phyloP scores from a whole-genome alignment of 1,140 invertebrate species.

The Drosophila biarmipes region DNA sequence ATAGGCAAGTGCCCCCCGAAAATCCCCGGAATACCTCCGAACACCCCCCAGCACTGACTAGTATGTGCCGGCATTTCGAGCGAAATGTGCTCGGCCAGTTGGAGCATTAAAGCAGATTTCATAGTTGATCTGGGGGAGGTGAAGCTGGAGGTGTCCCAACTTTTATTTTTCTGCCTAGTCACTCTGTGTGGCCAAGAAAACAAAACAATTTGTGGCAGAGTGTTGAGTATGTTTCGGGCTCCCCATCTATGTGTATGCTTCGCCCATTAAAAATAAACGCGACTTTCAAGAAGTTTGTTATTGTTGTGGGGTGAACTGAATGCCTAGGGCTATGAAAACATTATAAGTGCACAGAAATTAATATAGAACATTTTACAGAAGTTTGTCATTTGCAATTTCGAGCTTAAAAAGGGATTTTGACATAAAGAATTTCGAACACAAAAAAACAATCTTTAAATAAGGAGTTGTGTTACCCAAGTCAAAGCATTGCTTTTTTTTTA shows the following conservation, averaged over 20 bases:
- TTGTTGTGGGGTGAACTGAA: slow-evolving; percentile 41
- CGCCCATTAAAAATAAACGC: slow-evolving; percentile 55
- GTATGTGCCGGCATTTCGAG: slow-evolving; percentile 19
- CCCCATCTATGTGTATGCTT: background rate
- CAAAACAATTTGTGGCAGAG: slow-evolving; percentile 57
- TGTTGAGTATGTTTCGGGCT: background rate
- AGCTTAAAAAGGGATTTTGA: background rate
- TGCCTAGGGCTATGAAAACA: slow-evolving; percentile 12
- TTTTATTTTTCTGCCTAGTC: slow-evolving; percentile 38
- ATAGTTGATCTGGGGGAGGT: slow-evolving; percentile 5
- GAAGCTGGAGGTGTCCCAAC: slow-evolving; percentile 4
- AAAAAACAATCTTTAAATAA: background rate
- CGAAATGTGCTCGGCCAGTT: slow-evolving; percentile 45
- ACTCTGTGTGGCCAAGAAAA: slow-evolving; percentile 51
- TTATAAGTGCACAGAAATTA: slow-evolving; percentile 1
- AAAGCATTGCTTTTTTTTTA: no score
- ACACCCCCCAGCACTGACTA: slow-evolving; percentile 8
- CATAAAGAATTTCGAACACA: background rate
- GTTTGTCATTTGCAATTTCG: background rate
- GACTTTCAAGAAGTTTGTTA: slow-evolving; percentile 68
- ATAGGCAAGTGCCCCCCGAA: slow-evolving; percentile 27
- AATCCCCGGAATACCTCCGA: slow-evolving; percentile 1
- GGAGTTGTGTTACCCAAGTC: no score
- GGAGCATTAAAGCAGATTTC: slow-evolving; percentile 57
- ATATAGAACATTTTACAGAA: background rate